Conservation (phyloP, 1,140 invertebrate species). For the Harlomillsia oculata region DNA sequence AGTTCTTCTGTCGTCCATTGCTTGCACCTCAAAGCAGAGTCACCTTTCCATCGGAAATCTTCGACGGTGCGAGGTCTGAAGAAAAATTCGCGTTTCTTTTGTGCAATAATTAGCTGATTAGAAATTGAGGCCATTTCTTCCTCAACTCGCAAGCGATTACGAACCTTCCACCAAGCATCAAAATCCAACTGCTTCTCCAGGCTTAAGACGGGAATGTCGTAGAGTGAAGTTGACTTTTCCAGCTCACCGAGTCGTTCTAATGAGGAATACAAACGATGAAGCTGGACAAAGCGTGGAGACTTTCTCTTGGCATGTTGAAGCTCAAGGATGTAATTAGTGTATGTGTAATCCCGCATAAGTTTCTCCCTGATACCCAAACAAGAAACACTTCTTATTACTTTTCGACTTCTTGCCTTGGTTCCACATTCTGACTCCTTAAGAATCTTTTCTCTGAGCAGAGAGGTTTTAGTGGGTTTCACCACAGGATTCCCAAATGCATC, state of each 20-base stretch:
- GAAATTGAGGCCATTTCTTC: slow-evolving; percentile 65
- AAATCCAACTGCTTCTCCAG: slow-evolving; percentile 69
- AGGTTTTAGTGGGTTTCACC: slow-evolving; percentile 9
- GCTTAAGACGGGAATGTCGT: slow-evolving; percentile 52
- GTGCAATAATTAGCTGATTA: slow-evolving; percentile 62
- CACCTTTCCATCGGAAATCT: slow-evolving; percentile 59
- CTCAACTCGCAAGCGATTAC: slow-evolving; percentile 67
- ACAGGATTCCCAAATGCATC: not conserved
- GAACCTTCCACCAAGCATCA: slow-evolving; percentile 70
- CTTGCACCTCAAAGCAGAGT: slow-evolving; percentile 66
- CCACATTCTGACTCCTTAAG: slow-evolving; percentile 2
- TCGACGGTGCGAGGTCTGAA: slow-evolving; percentile 62
- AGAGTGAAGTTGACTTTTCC: slow-evolving; percentile 60
- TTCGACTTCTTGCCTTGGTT: slow-evolving; percentile 4
- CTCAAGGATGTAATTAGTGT: slow-evolving; percentile 53
- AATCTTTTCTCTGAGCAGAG: not conserved
- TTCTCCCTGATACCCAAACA: slow-evolving; percentile 25
- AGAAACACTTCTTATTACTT: slow-evolving; percentile 19
- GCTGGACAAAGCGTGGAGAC: slow-evolving; percentile 70
- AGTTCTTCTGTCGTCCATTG: slow-evolving; percentile 80
- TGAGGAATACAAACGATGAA: slow-evolving; percentile 75
- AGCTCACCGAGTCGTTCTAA: slow-evolving; percentile 74
- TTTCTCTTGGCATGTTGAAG: slow-evolving; percentile 59
- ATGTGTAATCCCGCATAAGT: slow-evolving; percentile 36
- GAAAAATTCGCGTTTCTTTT: slow-evolving; percentile 72